A percentile compares a stretch with the other conserved stretches of the same genome.
These are phyloP conservation scores for Chascanopsetta lugubris DNA, from an alignment of 2,113 vertebrate genomes.

Conservation along the genomic window DNA sequence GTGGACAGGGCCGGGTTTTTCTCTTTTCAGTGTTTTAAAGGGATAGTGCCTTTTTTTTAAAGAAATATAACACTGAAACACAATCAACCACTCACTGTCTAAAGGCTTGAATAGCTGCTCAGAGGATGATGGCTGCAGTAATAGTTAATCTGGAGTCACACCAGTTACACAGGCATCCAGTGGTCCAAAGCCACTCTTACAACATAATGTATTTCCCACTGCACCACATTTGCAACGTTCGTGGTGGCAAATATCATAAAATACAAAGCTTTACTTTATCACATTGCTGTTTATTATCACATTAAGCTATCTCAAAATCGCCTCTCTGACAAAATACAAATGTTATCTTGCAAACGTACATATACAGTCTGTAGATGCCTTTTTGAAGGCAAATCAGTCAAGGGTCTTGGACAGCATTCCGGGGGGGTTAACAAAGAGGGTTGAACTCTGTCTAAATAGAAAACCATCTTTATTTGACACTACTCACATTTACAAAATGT, in stretches of 20 bases:
- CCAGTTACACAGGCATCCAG: neutral
- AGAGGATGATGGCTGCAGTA: neutral
- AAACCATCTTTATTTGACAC: neutral
- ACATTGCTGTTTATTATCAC: too few relatives aligned
- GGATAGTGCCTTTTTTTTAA: constrained; percentile 20
- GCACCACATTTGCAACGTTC: too few relatives aligned
- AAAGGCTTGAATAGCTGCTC: neutral
- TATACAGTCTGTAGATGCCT: too few relatives aligned
- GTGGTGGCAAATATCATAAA: neutral
- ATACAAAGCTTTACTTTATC: neutral
- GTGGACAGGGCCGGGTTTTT: constrained; percentile 41
- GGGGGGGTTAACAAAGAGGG: too few relatives aligned
- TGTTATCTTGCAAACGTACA: too few relatives aligned
- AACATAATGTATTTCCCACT: too few relatives aligned
- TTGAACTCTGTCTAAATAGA: too few relatives aligned
- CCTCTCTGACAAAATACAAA: too few relatives aligned
- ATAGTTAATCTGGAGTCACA: neutral
- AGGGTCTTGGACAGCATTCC: too few relatives aligned
- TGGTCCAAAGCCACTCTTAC: neutral
- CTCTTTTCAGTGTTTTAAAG: constrained; percentile 57
- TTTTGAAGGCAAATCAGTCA: too few relatives aligned
- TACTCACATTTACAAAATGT: neutral
- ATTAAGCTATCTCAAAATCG: too few relatives aligned
- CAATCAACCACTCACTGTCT: neutral
- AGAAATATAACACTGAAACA: constrained; percentile 8